Base-by-base conservation (phyloP, 2,888 invertebrate genomes). In the Aproaerema taeniolella region DNA sequence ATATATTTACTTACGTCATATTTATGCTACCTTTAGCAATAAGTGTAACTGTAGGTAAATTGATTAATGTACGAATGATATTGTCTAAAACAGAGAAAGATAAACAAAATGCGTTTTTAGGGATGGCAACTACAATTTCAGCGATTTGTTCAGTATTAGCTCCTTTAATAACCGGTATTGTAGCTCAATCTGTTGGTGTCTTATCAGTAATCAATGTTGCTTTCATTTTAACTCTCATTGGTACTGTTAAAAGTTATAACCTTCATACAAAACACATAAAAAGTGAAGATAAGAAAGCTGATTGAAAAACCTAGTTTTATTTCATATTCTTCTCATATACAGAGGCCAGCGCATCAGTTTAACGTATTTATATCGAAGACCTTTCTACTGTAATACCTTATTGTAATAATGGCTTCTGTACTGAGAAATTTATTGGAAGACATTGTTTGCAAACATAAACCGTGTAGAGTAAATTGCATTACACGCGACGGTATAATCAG, bases 61-160 rank as follows among this genome's bases (percentile, higher is more conserved):
- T 89, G 11, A 61, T 85, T 13, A 69, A 71, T 15, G 76, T 87
- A 52, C 88, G 89, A 54, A 72, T 88, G 57, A 63, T 88, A 32
- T 60, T 88, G 13, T 71, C 64, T 46, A 78, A 81, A 51, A 79
- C 86, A 28, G 63, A 68, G n/a, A 58, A 72, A 29, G 64, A 69
- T n/a, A 87, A 88, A 45, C 76, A 78, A 45, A 90, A 89, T 1
- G 87, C 89, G 2, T 59, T 90, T 3, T 70, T 89, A 12, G 90
- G 90, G 10, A 80, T 87, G 10, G 79, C 87, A 1, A 86, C 87
- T 52, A 89, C 89, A 58, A 66, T 89, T 1, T 83, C 87, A 50
- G 88, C 89, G 2, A 42, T 89, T 15, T 80, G 88, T 1, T 79
- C 89, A 41, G 85, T 89, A 48, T 41, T 89, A n/a, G 77, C 88